These are phyloP conservation scores for Phylloscopus trochilus DNA, from an alignment of 2,113 vertebrate genomes.

Conservation along the genomic window DNA sequence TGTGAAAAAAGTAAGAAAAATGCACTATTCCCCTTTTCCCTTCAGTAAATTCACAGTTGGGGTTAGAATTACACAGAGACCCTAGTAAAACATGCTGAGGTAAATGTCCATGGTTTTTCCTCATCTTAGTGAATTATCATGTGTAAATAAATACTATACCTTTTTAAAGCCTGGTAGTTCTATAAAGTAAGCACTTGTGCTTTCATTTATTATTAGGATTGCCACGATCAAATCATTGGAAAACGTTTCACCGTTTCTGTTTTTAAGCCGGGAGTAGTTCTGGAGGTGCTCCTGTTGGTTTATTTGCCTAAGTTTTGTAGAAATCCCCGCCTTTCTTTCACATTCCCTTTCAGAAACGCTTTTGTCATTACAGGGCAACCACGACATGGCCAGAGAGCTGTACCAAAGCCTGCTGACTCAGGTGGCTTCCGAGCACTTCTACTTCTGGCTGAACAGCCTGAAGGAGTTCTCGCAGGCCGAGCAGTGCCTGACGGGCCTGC, in stretches of 20 bases:
- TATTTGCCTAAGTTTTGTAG: not conserved
- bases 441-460: constrained; percentile 98
- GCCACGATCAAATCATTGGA: not conserved
- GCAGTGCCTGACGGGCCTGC: constrained; percentile 85
- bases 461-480: constrained; percentile 97
- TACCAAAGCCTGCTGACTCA: constrained; percentile 94
- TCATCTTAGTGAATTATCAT: not conserved
- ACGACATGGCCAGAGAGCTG: constrained; percentile 93
- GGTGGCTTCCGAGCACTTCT: constrained; percentile 96
- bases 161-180: not conserved
- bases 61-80: not conserved
- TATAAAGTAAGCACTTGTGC: not conserved
- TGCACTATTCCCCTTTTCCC: not conserved
- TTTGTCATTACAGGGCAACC: constrained; percentile 83
- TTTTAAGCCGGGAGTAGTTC: not conserved
- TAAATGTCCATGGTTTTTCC: not conserved
- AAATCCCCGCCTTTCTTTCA: not conserved
- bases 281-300: not conserved
- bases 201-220: not conserved
- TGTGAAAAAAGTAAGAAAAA: not conserved
- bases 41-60: not conserved
- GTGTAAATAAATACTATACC: not conserved
- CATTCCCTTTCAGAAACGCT: not conserved
- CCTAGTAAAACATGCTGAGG: not conserved
- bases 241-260: not conserved